Percentiles rank a stretch among this genome's conserved stretches.
Evolutionary conservation across 2,113 vertebrate genomes (phyloP).

Genomic region (Gymnogyps californianus): DNA sequence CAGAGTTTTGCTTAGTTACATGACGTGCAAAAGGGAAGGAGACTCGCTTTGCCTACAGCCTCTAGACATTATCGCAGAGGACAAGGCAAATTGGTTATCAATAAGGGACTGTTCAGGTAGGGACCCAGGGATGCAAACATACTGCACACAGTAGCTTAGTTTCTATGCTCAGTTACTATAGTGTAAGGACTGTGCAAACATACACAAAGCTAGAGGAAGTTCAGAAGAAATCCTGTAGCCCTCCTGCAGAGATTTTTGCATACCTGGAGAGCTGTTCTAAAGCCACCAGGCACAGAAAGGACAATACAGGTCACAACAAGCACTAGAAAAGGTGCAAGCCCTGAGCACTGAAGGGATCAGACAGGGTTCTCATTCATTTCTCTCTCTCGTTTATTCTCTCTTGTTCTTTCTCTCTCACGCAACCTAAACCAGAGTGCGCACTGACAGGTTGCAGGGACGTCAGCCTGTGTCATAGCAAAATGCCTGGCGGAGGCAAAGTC

Average conservation of each 20-base stretch:
- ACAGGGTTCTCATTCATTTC: neutral
- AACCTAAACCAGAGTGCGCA: neutral
- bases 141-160: neutral
- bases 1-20: neutral
- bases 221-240: neutral
- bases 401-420: neutral
- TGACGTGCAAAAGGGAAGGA: neutral
- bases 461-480: neutral
- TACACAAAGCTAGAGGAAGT: neutral
- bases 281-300: neutral
- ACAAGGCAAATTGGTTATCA: neutral
- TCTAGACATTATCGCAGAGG: neutral
- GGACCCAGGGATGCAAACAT: neutral
- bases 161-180: neutral
- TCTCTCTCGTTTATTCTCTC: neutral
- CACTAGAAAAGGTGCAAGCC: neutral
- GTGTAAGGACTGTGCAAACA: neutral
- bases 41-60: neutral
- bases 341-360: neutral
- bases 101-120: neutral
- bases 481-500: neutral
- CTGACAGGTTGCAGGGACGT: neutral
- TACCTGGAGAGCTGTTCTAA: neutral
- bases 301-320: neutral
- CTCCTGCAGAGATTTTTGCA: neutral